A percentile compares a stretch with the other conserved stretches of the same genome.
Evolutionary conservation across 2,888 invertebrate species (phyloP).

Genomic region (Periphyllus acericola): DNA sequence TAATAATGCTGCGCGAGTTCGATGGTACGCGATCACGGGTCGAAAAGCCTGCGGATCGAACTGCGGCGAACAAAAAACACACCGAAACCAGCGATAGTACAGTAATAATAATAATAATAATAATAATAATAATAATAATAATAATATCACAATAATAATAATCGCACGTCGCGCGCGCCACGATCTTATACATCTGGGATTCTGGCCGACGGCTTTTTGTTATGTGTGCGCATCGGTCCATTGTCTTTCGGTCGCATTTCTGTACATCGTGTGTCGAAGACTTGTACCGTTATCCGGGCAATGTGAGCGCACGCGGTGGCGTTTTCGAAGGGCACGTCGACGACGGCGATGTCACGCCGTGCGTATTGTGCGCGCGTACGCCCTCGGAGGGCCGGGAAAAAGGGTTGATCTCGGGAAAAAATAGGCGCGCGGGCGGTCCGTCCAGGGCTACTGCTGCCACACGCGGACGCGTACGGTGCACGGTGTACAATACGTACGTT

Average conservation of each 20-base stretch:
- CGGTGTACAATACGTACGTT: too few species aligned
- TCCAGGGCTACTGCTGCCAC: slow-evolving; percentile 31
- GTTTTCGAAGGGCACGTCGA: slow-evolving; percentile 34
- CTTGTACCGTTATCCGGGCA: slow-evolving; percentile 39
- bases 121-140: not conserved
- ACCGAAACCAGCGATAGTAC: not conserved
- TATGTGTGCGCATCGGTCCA: not conserved
- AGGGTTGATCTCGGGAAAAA: slow-evolving; percentile 5
- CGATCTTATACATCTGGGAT: slow-evolving; percentile 12
- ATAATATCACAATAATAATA: not conserved
- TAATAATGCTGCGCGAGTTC: too few species aligned
- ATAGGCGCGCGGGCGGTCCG: slow-evolving; percentile 19
- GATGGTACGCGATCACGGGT: not conserved
- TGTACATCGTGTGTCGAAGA: not conserved
- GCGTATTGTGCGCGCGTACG: not conserved
- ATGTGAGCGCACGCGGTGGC: slow-evolving; percentile 32
- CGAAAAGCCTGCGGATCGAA: not conserved
- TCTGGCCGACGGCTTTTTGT: not conserved
- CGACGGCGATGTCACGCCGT: not conserved
- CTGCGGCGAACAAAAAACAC: not conserved
- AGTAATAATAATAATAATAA: not conserved
- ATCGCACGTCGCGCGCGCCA: slow-evolving; percentile 4
- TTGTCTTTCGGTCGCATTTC: slow-evolving; percentile 13
- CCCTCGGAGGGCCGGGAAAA: not conserved
- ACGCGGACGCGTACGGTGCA: too few species aligned